phyloP scores from a whole-genome alignment of 2,113 vertebrate species.

The Chloebia gouldiae region DNA sequence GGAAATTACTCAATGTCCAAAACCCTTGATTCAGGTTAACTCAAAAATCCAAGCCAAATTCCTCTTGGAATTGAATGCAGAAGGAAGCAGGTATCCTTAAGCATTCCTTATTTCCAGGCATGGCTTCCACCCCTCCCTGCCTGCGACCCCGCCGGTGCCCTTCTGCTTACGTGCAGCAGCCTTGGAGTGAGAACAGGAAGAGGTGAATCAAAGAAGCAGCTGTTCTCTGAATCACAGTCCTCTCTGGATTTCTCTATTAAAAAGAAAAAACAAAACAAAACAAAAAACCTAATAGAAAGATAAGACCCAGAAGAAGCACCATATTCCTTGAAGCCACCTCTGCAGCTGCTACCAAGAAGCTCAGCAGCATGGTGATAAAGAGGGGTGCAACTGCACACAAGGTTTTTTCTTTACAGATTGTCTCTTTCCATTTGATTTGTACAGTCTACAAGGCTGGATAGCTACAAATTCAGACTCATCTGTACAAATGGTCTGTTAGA shows the following conservation, averaged over 20 bases:
- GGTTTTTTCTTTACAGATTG: neutral
- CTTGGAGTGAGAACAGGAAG: conserved; percentile 38
- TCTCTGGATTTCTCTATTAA: conserved; percentile 9
- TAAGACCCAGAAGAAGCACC: neutral
- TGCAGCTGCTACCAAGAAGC: neutral
- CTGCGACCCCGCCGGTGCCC: neutral
- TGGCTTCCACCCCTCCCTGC: neutral
- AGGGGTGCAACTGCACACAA: neutral
- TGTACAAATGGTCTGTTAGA: neutral
- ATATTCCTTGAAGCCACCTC: neutral
- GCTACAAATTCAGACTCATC: neutral
- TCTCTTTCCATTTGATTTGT: neutral
- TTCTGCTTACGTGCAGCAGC: conserved; percentile 2
- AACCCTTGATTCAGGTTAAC: neutral
- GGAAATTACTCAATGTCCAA: neutral
- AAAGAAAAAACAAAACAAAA: neutral
- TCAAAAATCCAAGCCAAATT: neutral
- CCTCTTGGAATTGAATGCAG: neutral
- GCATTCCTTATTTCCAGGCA: neutral
- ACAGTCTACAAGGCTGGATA: neutral
- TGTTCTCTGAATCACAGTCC: conserved; percentile 56
- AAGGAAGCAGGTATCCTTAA: neutral
- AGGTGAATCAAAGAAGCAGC: conserved; percentile 31
- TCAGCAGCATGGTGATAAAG: neutral
- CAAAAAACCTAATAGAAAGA: neutral